Evolutionary conservation across 2,113 vertebrate genomes (phyloP).

Genomic region (Heterotis niloticus): DNA sequence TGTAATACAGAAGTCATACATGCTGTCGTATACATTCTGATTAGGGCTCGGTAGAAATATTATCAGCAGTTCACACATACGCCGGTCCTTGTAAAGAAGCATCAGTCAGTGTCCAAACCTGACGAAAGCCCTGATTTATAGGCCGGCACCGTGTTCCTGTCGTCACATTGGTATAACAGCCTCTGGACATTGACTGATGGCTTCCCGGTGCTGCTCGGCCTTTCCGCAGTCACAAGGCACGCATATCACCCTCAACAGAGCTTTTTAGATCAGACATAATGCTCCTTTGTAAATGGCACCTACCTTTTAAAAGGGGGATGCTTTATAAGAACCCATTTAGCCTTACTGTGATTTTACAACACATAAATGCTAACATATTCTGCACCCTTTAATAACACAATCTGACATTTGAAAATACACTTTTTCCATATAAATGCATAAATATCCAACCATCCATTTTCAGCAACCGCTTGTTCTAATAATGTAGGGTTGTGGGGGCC

Average conservation of each 20-base stretch:
- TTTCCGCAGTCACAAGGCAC: not conserved
- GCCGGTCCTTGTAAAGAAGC: not conserved
- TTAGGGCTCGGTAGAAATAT: not conserved
- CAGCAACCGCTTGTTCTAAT: too few relatives aligned
- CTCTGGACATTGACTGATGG: not conserved
- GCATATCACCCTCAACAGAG: not conserved
- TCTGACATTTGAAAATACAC: not conserved
- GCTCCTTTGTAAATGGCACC: not conserved
- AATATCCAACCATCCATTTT: not conserved
- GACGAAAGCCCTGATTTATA: conserved; percentile 21
- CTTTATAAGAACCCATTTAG: not conserved
- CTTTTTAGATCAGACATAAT: not conserved
- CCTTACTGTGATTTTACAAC: not conserved
- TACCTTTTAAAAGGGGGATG: not conserved
- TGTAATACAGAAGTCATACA: not conserved
- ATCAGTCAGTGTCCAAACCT: conserved; percentile 1
- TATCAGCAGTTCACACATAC: conserved; percentile 12
- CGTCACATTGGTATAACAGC: conserved; percentile 19
- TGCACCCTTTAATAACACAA: not conserved
- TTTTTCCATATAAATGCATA: not conserved
- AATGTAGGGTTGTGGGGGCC: too few relatives aligned
- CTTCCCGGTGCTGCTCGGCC: not conserved
- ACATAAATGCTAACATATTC: not conserved
- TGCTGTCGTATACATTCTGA: not conserved
- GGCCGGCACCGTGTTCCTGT: not conserved